These are phyloP conservation scores for Hermetia illucens DNA, from an alignment of 1,140 invertebrate species.

Conservation along the genomic window DNA sequence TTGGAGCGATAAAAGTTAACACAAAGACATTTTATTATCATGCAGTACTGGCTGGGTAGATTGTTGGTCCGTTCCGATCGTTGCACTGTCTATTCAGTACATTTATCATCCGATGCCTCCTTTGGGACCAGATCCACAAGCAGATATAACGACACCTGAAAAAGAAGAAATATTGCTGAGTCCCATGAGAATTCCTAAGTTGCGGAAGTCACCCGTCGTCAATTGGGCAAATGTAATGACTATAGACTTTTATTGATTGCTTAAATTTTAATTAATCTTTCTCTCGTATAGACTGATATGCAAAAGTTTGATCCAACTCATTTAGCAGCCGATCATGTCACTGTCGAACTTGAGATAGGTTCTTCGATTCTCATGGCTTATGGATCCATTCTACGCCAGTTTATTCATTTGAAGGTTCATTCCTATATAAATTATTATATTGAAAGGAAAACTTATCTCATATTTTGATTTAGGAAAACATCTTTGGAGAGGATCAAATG, in stretches of 20 bases:
- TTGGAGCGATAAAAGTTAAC: too few species aligned
- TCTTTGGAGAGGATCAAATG: slow-evolving; percentile 87
- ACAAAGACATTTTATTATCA: too few species aligned
- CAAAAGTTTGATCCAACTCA: slow-evolving; percentile 76
- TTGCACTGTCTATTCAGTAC: slow-evolving; percentile 80
- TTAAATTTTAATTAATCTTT: slow-evolving; percentile 5
- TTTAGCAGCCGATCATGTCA: slow-evolving; percentile 72
- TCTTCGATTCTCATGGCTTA: slow-evolving; percentile 80
- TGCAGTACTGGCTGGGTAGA: slow-evolving; percentile 69
- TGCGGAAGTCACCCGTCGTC: slow-evolving; percentile 51
- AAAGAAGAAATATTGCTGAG: slow-evolving; percentile 85
- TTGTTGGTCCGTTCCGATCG: slow-evolving; percentile 89
- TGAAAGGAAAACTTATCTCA: background rate
- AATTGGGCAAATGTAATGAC: slow-evolving; percentile 40
- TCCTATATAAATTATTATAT: background rate
- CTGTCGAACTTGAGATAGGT: slow-evolving; percentile 83
- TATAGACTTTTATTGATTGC: slow-evolving; percentile 1
- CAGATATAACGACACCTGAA: slow-evolving; percentile 83
- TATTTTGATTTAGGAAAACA: slow-evolving; percentile 59
- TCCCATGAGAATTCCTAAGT: slow-evolving; percentile 75
- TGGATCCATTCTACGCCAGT: slow-evolving; percentile 75
- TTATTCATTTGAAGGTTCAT: slow-evolving; percentile 68
- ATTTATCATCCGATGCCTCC: slow-evolving; percentile 83
- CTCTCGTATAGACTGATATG: slow-evolving; percentile 35
- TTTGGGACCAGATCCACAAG: slow-evolving; percentile 69